Evolutionary conservation across 1,140 invertebrate genomes (phyloP).

Genomic region (Achroia grisella): DNA sequence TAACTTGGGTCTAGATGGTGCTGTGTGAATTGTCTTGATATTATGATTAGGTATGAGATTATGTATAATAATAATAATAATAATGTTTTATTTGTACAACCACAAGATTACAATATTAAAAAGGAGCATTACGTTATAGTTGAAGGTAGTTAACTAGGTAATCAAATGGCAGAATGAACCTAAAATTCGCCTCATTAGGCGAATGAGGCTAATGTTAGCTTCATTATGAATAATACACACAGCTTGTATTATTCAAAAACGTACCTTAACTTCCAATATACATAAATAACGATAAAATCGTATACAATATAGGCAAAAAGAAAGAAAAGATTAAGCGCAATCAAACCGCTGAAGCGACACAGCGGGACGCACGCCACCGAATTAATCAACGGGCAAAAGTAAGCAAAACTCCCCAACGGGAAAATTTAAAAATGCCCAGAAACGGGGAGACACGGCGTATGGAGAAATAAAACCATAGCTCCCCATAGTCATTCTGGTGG

Average conservation of each 20-base stretch:
- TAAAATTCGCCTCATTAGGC: no score
- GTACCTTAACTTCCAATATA: constrained; percentile 1
- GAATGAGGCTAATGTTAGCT: no score
- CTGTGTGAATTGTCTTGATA: no score
- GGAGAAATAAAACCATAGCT: constrained; percentile 49
- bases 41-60: no score
- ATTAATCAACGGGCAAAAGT: constrained; percentile 62
- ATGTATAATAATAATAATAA: no score
- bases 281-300: constrained; percentile 17
- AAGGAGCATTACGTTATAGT: no score
- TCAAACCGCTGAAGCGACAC: constrained; percentile 47
- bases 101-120: no score
- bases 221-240: constrained; percentile 3
- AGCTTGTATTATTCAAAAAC: background rate
- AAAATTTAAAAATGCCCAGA: constrained; percentile 46
- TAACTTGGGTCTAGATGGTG: no score
- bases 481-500: constrained; percentile 59
- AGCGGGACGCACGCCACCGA: constrained; percentile 48
- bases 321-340: constrained; percentile 34
- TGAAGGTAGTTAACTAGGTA: no score
- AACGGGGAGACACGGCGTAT: constrained; percentile 41
- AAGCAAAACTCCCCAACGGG: constrained; percentile 26
- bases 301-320: no score
- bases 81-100: no score
- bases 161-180: no score